Percentiles rank a stretch among this genome's conserved stretches.
These are phyloP conservation scores for Sandelia bainsii DNA, from an alignment of 2,797 vertebrate species.

Conservation along the genomic window DNA sequence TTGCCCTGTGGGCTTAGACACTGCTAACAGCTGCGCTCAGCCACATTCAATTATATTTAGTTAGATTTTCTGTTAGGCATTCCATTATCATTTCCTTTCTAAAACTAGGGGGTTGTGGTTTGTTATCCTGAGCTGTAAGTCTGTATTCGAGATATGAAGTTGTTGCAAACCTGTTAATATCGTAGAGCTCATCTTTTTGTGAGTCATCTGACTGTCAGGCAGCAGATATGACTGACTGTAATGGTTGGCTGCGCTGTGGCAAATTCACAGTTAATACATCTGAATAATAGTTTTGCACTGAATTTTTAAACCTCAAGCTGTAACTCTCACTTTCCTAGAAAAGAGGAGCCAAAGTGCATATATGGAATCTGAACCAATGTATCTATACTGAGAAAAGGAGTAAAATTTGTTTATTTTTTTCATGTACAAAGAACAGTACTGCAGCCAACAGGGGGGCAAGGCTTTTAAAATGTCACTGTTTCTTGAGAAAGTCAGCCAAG, in stretches of 20 bases:
- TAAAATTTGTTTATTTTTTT: slow-evolving; percentile 8
- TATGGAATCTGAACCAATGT: slow-evolving; percentile 6
- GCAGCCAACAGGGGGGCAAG: slow-evolving; percentile 21
- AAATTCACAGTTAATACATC: not conserved
- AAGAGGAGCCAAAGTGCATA: not conserved
- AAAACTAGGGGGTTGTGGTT: not conserved
- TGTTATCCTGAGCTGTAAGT: slow-evolving; percentile 3
- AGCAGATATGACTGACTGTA: not conserved
- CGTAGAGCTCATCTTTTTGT: not conserved
- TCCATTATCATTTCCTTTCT: too few relatives aligned
- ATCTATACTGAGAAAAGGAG: slow-evolving; percentile 18
- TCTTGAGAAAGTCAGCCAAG: slow-evolving; percentile 69
- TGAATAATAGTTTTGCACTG: not conserved
- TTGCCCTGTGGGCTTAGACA: slow-evolving; percentile 22
- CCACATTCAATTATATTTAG: slow-evolving; percentile 20
- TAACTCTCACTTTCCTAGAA: not conserved
- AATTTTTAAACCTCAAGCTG: not conserved
- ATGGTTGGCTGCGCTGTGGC: not conserved
- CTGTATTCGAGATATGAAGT: not conserved
- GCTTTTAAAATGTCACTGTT: slow-evolving; percentile 78
- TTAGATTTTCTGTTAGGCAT: not conserved
- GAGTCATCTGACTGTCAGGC: not conserved
- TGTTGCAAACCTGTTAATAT: not conserved
- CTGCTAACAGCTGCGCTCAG: slow-evolving; percentile 30
- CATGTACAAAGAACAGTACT: slow-evolving; percentile 15